Evolutionary conservation across 2,888 invertebrate genomes (phyloP).

Genomic region (Dichetophora obliterata): DNA sequence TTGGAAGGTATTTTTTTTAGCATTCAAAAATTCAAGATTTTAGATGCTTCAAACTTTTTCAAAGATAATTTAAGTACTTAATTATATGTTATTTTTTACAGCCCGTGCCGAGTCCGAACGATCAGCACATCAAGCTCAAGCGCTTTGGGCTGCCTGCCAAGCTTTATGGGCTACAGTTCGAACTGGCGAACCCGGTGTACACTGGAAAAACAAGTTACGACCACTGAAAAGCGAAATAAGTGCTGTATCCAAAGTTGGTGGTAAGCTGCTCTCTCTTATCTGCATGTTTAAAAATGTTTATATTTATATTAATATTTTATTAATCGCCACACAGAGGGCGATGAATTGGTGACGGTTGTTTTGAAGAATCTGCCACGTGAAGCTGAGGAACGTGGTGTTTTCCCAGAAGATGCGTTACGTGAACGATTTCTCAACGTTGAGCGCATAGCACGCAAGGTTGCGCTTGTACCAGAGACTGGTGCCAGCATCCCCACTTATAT

Average conservation of each 20-base stretch:
- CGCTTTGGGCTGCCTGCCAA: slow-evolving; percentile 95
- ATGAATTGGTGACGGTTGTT: slow-evolving; percentile 84
- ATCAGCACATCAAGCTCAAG: slow-evolving; percentile 84
- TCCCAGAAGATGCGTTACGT: slow-evolving; percentile 87
- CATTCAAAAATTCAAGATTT: no score
- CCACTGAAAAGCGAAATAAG: slow-evolving; percentile 78
- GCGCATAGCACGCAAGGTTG: slow-evolving; percentile 84
- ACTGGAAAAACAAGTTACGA: slow-evolving; percentile 74
- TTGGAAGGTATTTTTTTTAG: slow-evolving; percentile 63
- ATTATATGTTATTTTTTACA: slow-evolving; percentile 58
- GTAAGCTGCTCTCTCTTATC: slow-evolving; percentile 73
- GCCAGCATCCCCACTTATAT: slow-evolving; percentile 86
- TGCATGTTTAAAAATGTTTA: background rate
- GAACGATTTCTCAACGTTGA: slow-evolving; percentile 88
- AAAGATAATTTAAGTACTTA: no score
- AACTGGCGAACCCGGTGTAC: slow-evolving; percentile 73
- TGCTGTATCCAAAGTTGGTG: slow-evolving; percentile 81
- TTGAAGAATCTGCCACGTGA: slow-evolving; percentile 83
- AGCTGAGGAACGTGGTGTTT: slow-evolving; percentile 85
- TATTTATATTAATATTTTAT: background rate
- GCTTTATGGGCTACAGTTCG: slow-evolving; percentile 84
- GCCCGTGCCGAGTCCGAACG: slow-evolving; percentile 81
- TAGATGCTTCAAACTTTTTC: no score
- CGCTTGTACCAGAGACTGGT: slow-evolving; percentile 89
- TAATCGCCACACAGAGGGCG: slow-evolving; percentile 72